Percentiles rank a stretch among this genome's conserved stretches.
Evolutionary conservation across 2,113 vertebrate species (phyloP).

Genomic region (Hypanus sabinus): DNA sequence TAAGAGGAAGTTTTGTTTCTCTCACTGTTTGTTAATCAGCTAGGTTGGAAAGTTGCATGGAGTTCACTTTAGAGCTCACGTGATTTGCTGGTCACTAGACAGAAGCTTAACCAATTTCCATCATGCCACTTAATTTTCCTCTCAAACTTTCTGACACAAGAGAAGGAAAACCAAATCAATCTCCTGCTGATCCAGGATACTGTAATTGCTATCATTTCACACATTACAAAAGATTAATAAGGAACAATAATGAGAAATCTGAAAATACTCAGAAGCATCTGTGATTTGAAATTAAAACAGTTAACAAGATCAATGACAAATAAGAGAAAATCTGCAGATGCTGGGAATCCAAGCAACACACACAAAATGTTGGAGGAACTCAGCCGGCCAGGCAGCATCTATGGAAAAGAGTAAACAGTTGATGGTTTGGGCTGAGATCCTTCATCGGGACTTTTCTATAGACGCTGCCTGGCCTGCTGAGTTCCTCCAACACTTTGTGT

Average conservation of each 20-base stretch:
- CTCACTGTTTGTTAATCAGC: background rate
- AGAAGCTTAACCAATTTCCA: background rate
- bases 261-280: no score
- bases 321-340: no score
- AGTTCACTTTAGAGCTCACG: background rate
- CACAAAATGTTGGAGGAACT: no score
- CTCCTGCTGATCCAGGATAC: background rate
- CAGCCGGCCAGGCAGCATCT: no score
- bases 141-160: background rate
- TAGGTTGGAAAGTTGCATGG: background rate
- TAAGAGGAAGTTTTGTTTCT: background rate
- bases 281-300: no score
- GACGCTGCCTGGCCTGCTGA: no score
- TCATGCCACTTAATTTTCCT: background rate
- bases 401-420: no score
- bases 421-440: no score
- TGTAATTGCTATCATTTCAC: background rate
- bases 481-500: no score
- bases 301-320: no score
- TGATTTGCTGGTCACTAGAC: background rate
- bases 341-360: no score
- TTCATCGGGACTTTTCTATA: no score
- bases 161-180: background rate
- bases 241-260: background rate
- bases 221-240: background rate